Base-by-base conservation (phyloP, 1,140 invertebrate genomes). In the Danaus melanippus region DNA sequence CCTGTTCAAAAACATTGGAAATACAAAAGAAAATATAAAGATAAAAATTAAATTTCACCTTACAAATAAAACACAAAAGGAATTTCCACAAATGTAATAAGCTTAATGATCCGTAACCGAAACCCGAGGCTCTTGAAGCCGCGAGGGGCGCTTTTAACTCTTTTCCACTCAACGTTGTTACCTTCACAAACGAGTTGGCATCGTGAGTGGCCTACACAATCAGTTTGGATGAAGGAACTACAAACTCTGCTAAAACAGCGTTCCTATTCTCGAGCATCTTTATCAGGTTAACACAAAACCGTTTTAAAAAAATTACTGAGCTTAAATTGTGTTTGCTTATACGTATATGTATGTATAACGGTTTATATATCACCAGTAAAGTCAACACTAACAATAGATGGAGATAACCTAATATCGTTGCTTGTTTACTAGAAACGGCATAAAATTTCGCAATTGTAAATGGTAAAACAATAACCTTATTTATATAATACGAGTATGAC, bases 111-210 rank as follows among this genome's bases (percentile, higher is more conserved):
- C 65, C 71, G 71, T 63, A 75, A 75, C 65, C 62, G 60, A 66
- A 74, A 64, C 63, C 63, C 59, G 55, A 56, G 53, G 63, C 51
- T 64, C 65, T 73, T 65, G 59, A 67, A 55, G 60, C 55, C 45
- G 58, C 60, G 57, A 52, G 60, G 56, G 64, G 62, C 53, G 58
- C 47, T 71, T 74, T 78, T 76, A 79, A 75, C 74, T 77, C 77
- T 79, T 80, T 75, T 60, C 68, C 67, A 69, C 76, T 75, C 76
- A 76, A 76, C 77, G 74, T 74, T 83, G 79, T 79, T 80, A 80
- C 72, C 71, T 79, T 73, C 67, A 72, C 74, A 80, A 80, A 79
- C 77, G 76, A 75, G 70, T 53, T 64, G 50, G 56, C 60, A 50
- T 58, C 75, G 76, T 79, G 77, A 77, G 76, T 61, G 58, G 71